Conservation (phyloP, 2,888 invertebrate species). For the Geotrupes spiniger region DNA sequence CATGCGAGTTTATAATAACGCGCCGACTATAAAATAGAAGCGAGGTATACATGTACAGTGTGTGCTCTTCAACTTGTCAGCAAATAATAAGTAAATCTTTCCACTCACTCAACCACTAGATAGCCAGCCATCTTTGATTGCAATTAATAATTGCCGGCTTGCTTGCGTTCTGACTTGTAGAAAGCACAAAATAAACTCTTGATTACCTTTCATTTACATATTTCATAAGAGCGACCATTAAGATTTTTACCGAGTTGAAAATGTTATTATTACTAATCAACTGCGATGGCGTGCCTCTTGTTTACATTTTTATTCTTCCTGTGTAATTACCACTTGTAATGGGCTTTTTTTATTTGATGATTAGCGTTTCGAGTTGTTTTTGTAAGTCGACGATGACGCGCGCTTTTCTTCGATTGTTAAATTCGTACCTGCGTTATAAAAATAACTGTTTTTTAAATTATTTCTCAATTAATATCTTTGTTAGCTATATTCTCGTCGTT, state of each 20-base stretch:
- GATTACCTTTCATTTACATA: conserved; percentile 14
- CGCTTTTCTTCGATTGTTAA: no score
- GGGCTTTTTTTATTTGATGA: no score
- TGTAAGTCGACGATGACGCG: no score
- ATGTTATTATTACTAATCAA: conserved; percentile 19
- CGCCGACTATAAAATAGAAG: no score
- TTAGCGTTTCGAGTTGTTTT: no score
- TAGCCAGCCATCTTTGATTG: conserved; percentile 9
- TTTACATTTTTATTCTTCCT: conserved; percentile 11
- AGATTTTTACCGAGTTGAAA: conserved; percentile 12
- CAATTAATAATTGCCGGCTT: conserved; percentile 14
- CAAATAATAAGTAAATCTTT: conserved; percentile 10
- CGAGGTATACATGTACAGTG: no score
- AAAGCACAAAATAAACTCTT: conserved; percentile 16
- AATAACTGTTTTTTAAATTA: no score
- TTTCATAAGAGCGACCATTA: conserved; percentile 11
- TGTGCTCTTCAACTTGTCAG: conserved; percentile 11
- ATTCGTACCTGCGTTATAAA: no score
- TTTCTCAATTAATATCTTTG: no score
- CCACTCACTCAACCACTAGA: conserved; percentile 8
- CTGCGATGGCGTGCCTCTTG: conserved; percentile 4
- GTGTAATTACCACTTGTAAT: conserved; percentile 16
- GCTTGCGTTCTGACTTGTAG: neutral
- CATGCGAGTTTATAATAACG: no score
- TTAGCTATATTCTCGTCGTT: no score